Percentiles rank a stretch among this genome's conserved stretches.
Evolutionary conservation across 2,797 vertebrate genomes (phyloP).

Genomic region (Megalops cyprinoides): DNA sequence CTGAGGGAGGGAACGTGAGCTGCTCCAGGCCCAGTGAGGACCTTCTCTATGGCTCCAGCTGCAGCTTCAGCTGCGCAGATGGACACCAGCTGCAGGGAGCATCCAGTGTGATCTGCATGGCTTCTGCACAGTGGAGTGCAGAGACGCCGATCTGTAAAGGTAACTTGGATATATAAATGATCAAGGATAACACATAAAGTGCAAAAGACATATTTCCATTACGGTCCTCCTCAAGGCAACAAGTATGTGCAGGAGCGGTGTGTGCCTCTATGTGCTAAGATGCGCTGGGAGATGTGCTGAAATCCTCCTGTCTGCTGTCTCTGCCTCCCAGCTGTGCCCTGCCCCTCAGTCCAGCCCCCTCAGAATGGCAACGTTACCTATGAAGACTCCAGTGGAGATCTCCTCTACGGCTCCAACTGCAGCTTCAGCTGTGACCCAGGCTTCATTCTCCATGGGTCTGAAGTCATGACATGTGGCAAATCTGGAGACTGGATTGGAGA

Average conservation of each 20-base stretch:
- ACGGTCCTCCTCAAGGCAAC: too few species aligned
- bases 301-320: neutral
- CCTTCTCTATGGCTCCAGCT: neutral
- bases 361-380: neutral
- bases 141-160: conserved; percentile 24
- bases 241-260: too few species aligned
- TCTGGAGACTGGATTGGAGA: conserved; percentile 18
- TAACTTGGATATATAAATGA: too few species aligned
- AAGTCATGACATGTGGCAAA: neutral
- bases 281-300: neutral
- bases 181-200: too few species aligned
- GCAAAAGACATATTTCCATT: too few species aligned
- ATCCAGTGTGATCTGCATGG: neutral
- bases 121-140: conserved; percentile 11
- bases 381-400: neutral
- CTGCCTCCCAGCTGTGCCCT: conserved; percentile 12
- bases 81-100: neutral
- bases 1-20: too few species aligned
- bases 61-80: conserved; percentile 21
- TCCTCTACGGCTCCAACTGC: conserved; percentile 2
- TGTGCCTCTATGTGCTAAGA: too few species aligned
- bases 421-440: conserved; percentile 4
- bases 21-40: too few species aligned
- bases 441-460: neutral
- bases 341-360: neutral